Conservation (phyloP, 2,113 vertebrate genomes). For the Mixornis gularis region DNA sequence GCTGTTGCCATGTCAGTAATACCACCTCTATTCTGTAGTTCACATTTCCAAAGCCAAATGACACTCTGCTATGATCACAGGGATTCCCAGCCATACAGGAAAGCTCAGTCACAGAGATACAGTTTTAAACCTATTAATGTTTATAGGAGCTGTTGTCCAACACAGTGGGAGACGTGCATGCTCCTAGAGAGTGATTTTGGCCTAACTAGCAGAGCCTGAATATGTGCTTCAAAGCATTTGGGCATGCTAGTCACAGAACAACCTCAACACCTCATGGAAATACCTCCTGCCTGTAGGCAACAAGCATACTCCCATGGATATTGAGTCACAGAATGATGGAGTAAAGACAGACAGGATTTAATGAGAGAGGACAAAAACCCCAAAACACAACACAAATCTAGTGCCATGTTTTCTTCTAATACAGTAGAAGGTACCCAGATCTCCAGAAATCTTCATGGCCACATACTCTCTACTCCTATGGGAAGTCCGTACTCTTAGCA, state of each 20-base stretch:
- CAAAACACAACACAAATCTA: background rate
- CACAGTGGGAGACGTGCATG: background rate
- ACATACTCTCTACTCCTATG: background rate
- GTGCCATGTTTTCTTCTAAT: background rate
- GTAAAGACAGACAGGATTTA: background rate
- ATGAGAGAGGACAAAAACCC: fast-evolving
- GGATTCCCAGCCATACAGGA: background rate
- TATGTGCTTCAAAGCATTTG: background rate
- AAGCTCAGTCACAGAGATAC: background rate
- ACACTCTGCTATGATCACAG: background rate
- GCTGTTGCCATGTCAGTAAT: conserved; percentile 11
- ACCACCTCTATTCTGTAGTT: background rate
- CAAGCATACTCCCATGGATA: background rate
- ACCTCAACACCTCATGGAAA: background rate
- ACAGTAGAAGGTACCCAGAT: background rate
- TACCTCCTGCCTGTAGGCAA: fast-evolving
- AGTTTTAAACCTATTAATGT: background rate
- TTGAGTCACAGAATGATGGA: background rate
- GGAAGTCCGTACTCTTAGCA: background rate
- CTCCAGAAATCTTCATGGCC: background rate
- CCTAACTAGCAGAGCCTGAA: background rate
- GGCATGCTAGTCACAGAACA: background rate
- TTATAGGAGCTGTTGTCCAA: background rate
- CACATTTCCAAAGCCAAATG: background rate
- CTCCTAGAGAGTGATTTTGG: background rate